phyloP scores from a whole-genome alignment of 30 jellyfish, hydroid and myxozoan species.

The Aurelia coerulea region DNA sequence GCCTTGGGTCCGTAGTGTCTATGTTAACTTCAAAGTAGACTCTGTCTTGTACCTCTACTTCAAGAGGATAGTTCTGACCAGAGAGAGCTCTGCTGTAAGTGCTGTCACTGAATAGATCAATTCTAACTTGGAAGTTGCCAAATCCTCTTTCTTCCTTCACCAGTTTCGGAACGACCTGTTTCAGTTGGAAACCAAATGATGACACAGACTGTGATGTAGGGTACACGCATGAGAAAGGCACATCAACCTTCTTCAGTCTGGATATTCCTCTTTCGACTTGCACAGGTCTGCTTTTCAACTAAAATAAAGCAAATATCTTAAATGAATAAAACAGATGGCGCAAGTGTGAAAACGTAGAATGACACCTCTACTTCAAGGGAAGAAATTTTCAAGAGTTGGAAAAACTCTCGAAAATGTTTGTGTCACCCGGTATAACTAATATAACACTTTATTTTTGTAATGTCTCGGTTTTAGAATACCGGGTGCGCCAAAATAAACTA shows the following conservation, averaged over 20 bases:
- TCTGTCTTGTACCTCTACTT: constrained; percentile 78
- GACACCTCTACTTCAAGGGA: too few species aligned
- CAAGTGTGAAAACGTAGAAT: not conserved
- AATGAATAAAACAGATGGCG: too few species aligned
- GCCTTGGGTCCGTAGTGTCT: constrained; percentile 74
- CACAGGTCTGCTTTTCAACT: constrained; percentile 63
- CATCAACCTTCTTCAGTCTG: constrained; percentile 52
- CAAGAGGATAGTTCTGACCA: constrained; percentile 63
- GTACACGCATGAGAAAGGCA: constrained; percentile 85
- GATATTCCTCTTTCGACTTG: constrained; percentile 41
- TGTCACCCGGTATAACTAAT: too few species aligned
- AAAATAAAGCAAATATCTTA: not conserved
- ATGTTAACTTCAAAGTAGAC: constrained; percentile 79
- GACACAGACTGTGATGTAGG: constrained; percentile 86
- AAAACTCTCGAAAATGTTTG: too few species aligned
- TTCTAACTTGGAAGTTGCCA: constrained; percentile 67
- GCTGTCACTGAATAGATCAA: constrained; percentile 59
- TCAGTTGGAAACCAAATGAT: constrained; percentile 76
- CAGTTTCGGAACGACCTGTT: constrained; percentile 63
- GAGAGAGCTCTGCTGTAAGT: constrained; percentile 49
- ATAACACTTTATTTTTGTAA: too few species aligned
- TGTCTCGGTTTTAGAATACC: too few species aligned
- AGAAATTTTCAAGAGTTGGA: too few species aligned
- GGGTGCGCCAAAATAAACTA: too few species aligned
- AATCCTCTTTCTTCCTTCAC: constrained; percentile 81